Evolutionary conservation across 37 sponge, comb jelly and placozoan genomes (phyloP), one percentile per base, ranked within the genome.

Genomic region (Crambe crambe): DNA sequence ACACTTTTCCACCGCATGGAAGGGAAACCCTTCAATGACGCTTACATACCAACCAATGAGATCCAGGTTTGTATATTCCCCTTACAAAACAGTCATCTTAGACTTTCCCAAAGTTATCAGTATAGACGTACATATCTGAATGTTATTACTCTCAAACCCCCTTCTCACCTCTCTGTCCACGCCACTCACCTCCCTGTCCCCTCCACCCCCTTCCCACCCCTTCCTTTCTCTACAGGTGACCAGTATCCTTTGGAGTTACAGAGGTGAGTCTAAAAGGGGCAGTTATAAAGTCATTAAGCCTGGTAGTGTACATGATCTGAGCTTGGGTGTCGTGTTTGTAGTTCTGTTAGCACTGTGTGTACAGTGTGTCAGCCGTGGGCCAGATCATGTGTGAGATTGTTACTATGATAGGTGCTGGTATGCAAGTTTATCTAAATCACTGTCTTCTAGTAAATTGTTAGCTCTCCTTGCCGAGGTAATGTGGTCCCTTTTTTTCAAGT

Each of bases 1-100:
- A 84, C 88, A 26, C 81, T 97, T 30, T 89, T 89, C 66, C 70
- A 86, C 17, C 83, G 97, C 37, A 83, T 97, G 70, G 92, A 93
- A 42, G 97, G 97, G 18, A 83, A 77, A 25, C 35, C 39, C 10
- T 97, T 97, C 72, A 37, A 37, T 2, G 97, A 97, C 64, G 84
- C 72, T 32, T 97, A 97, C 60, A 78, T 73, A 4, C 97, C 97
- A 3, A 94, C 94, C 0, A 83, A 83, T 66, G 94, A 94, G 68
- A 97, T 97, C 42, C 92, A 94, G 83, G 97, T 93, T 15, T 47
- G 6, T 47, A 6, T 47, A 47, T 47, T 47, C 12, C 51, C 12
- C 6, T 15, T 47, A 12, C 51, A 47, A 12, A 47, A 47, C 51
- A 15, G 12, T 47, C 12, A 47, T 47, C 12, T 47, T 15, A 12